Evolutionary conservation across 2,888 invertebrate species (phyloP).

Genomic region (Microctonus hyperodae): DNA sequence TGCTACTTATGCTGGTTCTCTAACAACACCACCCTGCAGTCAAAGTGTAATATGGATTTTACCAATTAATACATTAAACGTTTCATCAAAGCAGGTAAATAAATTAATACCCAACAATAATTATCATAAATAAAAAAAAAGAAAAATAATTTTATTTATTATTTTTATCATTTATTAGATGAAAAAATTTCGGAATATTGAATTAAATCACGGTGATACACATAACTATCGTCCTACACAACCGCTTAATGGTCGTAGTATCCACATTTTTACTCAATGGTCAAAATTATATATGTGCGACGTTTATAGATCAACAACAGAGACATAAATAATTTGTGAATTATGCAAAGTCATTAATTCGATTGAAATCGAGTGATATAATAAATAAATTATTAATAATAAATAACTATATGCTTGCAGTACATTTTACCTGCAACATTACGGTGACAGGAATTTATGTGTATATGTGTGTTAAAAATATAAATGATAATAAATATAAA

Average conservation of each 20-base stretch:
- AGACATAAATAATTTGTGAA: background rate
- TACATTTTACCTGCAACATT: no score
- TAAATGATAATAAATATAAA: no score
- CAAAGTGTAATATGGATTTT: constrained; percentile 67
- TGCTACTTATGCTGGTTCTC: constrained; percentile 63
- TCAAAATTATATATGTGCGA: background rate
- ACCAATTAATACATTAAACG: constrained; percentile 50
- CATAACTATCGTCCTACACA: constrained; percentile 26
- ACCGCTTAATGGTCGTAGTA: constrained; percentile 20
- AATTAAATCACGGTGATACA: constrained; percentile 11
- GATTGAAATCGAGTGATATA: no score
- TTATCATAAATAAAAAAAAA: background rate
- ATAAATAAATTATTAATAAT: no score
- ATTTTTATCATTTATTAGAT: constrained; percentile 8
- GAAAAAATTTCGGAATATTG: constrained; percentile 1
- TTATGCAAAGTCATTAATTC: no score
- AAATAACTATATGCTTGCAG: no score
- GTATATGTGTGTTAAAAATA: no score
- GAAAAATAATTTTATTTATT: background rate
- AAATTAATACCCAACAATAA: background rate
- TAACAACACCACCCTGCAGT: constrained; percentile 65
- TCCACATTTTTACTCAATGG: background rate
- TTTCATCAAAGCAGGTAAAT: constrained; percentile 15
- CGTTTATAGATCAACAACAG: background rate
- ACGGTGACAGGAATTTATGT: no score